Evolutionary conservation across 2,888 invertebrate genomes (phyloP), one percentile per base, ranked within the genome.

Genomic region (Xestobium rufovillosum): DNA sequence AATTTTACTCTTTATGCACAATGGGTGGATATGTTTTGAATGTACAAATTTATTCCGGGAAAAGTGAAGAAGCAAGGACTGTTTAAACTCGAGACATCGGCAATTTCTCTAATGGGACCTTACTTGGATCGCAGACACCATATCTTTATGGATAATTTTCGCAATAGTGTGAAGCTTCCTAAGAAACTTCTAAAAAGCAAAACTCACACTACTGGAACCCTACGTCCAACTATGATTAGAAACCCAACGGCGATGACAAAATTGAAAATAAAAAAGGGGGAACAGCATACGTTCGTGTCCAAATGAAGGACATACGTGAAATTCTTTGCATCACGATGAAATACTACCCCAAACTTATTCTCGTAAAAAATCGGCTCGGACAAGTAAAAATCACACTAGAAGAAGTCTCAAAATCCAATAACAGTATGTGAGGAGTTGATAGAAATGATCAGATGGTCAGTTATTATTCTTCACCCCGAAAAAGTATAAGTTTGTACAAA

Each of bases 71-170:
- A 51, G 39, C 41, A 27, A 10, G 11, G 36, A 26, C 26, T 33
- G 23, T n/a, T 12, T 10, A 27, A 27, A n/a, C 28, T 27, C 9
- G 50, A 51, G 41, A 27, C 41, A 19, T 34, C 50, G 30, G 52
- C 54, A 4, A 33, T 55, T 33, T 32, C 45, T 32, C 41, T 55
- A 29, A 49, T 52, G 47, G 15, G 47, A 32, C 49, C 53, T 13
- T 55, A 51, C 38, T 37, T 56, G n/a, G 39, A 50, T 33, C 48
- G 50, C 34, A 53, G 55, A 14, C 51, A 53, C 41, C 41, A 53
- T 35, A 30, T 58, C 11, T 53, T 40, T 36, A 56, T 55, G 52
- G 52, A 56, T 26, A 50, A 48, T 33, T 50, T 39, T 39, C 48
- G 46, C 32, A 51, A 49, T 28, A 46, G 43, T 39, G 26, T 47